Percentiles rank a stretch among this genome's conserved stretches.
Evolutionary conservation across 2,797 vertebrate species (phyloP).

Genomic region (Simalia tracyae): DNA sequence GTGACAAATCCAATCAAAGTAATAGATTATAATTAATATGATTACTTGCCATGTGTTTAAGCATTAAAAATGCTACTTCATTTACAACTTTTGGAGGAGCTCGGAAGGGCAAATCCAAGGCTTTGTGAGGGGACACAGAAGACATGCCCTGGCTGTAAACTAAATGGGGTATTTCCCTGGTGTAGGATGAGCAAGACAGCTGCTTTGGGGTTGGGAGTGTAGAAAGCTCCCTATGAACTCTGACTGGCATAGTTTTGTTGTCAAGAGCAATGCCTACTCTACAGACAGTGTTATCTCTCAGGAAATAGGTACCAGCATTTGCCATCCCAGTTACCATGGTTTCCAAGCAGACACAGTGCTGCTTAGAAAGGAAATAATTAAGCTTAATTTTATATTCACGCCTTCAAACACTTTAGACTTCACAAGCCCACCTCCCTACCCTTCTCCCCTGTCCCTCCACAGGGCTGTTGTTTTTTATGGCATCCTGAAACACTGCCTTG

Average conservation of each 20-base stretch:
- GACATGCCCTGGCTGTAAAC: not conserved
- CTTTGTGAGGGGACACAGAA: not conserved
- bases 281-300: slow-evolving; percentile 55
- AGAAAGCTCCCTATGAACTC: slow-evolving; percentile 42
- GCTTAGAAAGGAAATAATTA: slow-evolving; percentile 65
- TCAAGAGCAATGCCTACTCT: slow-evolving; percentile 63
- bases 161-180: not conserved
- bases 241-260: slow-evolving; percentile 55
- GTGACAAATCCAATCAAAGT: not conserved
- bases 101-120: not conserved
- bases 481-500: slow-evolving; percentile 30
- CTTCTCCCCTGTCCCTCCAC: not conserved
- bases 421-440: not conserved
- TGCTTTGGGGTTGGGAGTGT: slow-evolving; percentile 8
- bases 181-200: slow-evolving; percentile 30
- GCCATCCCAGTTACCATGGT: slow-evolving; percentile 67
- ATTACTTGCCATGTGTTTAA: not conserved
- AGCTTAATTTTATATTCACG: slow-evolving; percentile 64
- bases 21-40: not conserved
- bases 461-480: slow-evolving; percentile 30
- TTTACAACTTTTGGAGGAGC: not conserved
- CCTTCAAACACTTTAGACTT: slow-evolving; percentile 58
- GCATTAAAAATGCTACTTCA: not conserved
- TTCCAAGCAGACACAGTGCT: slow-evolving; percentile 57
- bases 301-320: slow-evolving; percentile 54